phyloP scores from a whole-genome alignment of 2,797 vertebrate genomes.

The Liasis olivaceus region DNA sequence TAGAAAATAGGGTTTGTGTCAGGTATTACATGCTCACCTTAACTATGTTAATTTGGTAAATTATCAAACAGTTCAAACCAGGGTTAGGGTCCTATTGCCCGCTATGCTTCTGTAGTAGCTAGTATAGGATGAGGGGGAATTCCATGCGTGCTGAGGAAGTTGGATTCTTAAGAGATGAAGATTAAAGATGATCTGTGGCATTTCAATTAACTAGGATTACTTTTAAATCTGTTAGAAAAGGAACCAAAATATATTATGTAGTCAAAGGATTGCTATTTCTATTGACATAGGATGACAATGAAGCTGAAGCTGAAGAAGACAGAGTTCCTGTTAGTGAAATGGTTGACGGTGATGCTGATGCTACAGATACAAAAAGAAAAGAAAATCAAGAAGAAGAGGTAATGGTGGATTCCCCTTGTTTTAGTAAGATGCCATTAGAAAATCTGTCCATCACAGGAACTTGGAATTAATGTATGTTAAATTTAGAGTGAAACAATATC shows the following conservation, averaged over 20 bases:
- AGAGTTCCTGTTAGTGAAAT: slow-evolving; percentile 83
- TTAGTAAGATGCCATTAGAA: neutral
- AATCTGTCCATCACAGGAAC: neutral
- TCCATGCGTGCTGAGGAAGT: neutral
- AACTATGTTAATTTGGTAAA: neutral
- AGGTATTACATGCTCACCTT: neutral
- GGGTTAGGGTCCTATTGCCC: neutral
- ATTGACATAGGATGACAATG: slow-evolving; percentile 63
- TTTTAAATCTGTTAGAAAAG: neutral
- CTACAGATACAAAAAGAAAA: slow-evolving; percentile 84
- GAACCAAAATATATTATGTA: neutral
- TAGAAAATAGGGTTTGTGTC: neutral
- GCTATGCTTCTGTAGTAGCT: neutral
- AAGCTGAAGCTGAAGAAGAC: slow-evolving; percentile 68
- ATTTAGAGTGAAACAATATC: neutral
- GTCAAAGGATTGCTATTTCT: slow-evolving; percentile 3
- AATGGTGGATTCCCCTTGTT: slow-evolving; percentile 17
- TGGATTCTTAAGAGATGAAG: neutral
- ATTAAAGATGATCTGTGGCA: neutral
- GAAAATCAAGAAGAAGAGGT: slow-evolving; percentile 94
- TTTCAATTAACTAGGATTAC: neutral
- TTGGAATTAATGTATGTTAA: neutral
- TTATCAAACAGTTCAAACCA: neutral
- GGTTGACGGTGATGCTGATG: slow-evolving; percentile 92
- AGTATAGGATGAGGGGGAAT: neutral